phyloP scores from a whole-genome alignment of 2,113 vertebrate species.

The Takifugu bimaculatus region DNA sequence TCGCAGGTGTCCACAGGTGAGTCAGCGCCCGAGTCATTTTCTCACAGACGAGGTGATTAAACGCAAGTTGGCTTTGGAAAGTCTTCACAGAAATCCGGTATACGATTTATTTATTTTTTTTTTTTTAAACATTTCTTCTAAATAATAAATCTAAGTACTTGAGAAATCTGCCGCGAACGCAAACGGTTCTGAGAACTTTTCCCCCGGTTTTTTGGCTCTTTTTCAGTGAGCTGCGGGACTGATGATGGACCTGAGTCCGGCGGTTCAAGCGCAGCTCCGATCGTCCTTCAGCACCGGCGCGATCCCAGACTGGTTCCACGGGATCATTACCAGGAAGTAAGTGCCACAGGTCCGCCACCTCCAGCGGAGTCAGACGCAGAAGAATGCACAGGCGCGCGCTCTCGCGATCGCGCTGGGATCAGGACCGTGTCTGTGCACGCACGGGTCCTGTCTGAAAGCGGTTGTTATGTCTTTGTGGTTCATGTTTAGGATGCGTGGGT shows the following conservation, averaged over 20 bases:
- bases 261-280: slow-evolving; percentile 47
- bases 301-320: slow-evolving; percentile 82
- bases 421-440: neutral
- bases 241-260: slow-evolving; percentile 48
- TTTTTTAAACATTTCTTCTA: neutral
- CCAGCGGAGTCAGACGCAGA: neutral
- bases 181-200: neutral
- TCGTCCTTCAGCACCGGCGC: slow-evolving; percentile 58
- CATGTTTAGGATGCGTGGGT: neutral
- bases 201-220: neutral
- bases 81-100: too few relatives aligned
- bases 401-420: neutral
- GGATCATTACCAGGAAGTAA: slow-evolving; percentile 81
- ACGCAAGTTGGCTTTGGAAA: neutral
- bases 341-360: slow-evolving; percentile 17
- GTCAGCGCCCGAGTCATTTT: slow-evolving; percentile 18
- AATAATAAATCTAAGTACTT: neutral
- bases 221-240: neutral
- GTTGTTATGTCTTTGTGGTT: neutral
- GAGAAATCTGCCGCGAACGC: neutral
- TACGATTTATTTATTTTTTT: neutral
- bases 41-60: slow-evolving; percentile 37
- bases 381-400: slow-evolving; percentile 1
- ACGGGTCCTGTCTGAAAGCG: neutral
- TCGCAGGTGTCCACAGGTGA: slow-evolving; percentile 9